Percentiles rank a stretch among this genome's conserved stretches.
These are phyloP conservation scores for Manacus vitellinus DNA, from an alignment of 2,113 vertebrate genomes.

Conservation along the genomic window DNA sequence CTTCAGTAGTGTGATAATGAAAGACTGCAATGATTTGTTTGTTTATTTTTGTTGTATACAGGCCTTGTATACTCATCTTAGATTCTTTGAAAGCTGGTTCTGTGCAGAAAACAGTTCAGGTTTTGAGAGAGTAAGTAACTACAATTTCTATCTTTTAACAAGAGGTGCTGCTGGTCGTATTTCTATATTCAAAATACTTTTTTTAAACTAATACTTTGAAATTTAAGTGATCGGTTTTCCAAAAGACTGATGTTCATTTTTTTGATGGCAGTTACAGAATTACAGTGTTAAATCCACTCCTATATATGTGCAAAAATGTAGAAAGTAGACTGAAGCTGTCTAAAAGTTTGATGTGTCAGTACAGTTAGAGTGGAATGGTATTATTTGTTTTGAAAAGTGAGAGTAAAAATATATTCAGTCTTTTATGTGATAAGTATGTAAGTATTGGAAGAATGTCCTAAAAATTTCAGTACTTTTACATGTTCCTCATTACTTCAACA, in stretches of 20 bases:
- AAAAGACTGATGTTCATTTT: background rate
- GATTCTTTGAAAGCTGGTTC: slow-evolving; percentile 92
- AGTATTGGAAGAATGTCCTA: background rate
- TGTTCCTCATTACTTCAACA: background rate
- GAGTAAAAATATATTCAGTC: background rate
- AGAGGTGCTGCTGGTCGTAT: background rate
- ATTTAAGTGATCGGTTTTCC: background rate
- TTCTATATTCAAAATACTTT: background rate
- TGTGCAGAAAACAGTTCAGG: slow-evolving; percentile 87
- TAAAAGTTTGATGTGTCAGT: background rate
- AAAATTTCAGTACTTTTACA: background rate
- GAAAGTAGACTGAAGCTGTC: background rate
- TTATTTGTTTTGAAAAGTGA: background rate
- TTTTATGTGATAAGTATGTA: background rate
- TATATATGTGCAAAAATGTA: background rate
- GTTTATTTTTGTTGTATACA: slow-evolving; percentile 59
- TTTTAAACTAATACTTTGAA: background rate
- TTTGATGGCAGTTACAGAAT: background rate
- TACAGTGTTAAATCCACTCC: background rate
- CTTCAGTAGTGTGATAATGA: background rate
- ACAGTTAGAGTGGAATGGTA: background rate
- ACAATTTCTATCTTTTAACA: background rate
- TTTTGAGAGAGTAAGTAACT: slow-evolving; percentile 91
- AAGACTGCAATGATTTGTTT: background rate
- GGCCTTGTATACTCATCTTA: slow-evolving; percentile 94